Percentiles rank a stretch among this genome's conserved stretches.
These are phyloP conservation scores for Mastomys natalensis DNA, from an alignment of 2,113 vertebrate genomes.

Conservation along the genomic window DNA sequence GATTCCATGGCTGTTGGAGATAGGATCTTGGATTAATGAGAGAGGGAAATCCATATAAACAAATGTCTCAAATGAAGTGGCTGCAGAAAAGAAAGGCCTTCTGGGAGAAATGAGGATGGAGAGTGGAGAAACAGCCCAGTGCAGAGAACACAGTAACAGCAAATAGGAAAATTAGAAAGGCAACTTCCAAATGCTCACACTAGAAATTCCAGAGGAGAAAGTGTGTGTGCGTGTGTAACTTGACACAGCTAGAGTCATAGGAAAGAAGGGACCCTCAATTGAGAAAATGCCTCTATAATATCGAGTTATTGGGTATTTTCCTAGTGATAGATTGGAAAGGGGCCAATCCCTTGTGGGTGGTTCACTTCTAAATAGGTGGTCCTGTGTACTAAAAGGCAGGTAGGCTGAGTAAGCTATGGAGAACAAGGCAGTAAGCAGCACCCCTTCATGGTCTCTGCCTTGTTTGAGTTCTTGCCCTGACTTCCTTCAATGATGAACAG, in stretches of 20 bases:
- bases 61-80: neutral
- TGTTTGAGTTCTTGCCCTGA: neutral
- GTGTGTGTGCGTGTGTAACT: neutral
- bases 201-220: neutral
- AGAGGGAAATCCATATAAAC: neutral
- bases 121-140: neutral
- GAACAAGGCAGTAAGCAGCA: neutral
- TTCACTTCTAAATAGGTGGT: neutral
- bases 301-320: neutral
- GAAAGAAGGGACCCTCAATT: neutral
- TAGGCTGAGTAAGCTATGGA: neutral
- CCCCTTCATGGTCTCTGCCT: neutral
- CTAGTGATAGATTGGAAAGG: neutral
- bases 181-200: neutral
- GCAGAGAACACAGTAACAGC: neutral
- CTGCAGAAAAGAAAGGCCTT: conserved; percentile 17
- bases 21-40: neutral
- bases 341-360: neutral
- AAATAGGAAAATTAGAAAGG: neutral
- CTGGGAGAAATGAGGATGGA: neutral
- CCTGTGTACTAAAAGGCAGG: neutral
- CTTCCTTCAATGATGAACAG: neutral
- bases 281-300: neutral
- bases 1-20: neutral
- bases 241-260: neutral